Evolutionary conservation across 2,113 vertebrate genomes (phyloP).

Genomic region (Mesitornis unicolor): DNA sequence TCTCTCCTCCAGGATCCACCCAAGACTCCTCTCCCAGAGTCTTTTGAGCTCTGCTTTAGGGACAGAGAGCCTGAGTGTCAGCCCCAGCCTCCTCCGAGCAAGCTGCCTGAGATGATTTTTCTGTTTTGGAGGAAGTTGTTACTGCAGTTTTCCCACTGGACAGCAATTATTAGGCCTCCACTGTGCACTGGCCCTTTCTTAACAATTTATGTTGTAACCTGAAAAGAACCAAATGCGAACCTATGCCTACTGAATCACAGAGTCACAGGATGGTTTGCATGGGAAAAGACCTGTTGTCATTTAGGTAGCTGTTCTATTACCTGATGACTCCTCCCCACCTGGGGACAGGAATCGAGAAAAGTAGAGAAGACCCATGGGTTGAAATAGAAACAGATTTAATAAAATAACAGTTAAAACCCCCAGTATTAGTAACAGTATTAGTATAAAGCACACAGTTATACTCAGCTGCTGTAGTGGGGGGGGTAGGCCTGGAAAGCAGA

Average conservation of each 20-base stretch:
- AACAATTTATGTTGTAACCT: background rate
- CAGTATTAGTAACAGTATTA: too few relatives aligned
- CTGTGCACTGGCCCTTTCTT: background rate
- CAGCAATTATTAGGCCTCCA: background rate
- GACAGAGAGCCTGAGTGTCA: background rate
- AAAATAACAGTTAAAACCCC: too few relatives aligned
- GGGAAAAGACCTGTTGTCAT: background rate
- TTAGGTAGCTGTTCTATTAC: too few relatives aligned
- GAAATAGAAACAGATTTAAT: too few relatives aligned
- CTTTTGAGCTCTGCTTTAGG: background rate
- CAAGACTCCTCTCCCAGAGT: background rate
- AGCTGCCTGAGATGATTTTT: background rate
- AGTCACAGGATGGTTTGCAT: background rate
- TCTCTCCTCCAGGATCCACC: background rate
- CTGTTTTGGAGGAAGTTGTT: background rate
- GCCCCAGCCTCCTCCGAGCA: background rate
- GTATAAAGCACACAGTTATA: too few relatives aligned
- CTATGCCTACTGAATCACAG: background rate
- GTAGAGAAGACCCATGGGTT: too few relatives aligned
- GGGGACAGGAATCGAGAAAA: too few relatives aligned
- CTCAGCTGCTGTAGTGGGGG: too few relatives aligned
- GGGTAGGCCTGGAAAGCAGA: too few relatives aligned
- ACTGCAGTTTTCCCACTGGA: background rate
- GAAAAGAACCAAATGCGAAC: background rate
- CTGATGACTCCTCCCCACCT: too few relatives aligned